phyloP scores from a whole-genome alignment of 2,113 vertebrate species.

The Gulo gulo region DNA sequence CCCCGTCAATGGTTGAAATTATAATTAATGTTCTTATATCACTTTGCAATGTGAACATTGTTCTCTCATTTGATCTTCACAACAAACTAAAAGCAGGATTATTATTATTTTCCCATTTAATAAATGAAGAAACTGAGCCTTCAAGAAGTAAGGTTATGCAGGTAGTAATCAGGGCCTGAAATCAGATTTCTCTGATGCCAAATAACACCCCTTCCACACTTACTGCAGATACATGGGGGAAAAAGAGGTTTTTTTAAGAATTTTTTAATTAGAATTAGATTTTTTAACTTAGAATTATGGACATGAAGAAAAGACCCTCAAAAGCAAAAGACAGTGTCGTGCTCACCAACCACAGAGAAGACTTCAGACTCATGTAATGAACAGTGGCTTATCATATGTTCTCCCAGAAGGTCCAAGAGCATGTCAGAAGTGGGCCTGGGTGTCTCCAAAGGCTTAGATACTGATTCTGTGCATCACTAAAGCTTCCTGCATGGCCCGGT shows the following conservation, averaged over 20 bases:
- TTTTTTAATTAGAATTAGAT: background rate
- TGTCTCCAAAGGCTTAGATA: background rate
- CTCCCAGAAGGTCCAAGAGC: background rate
- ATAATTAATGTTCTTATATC: background rate
- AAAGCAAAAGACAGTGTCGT: background rate
- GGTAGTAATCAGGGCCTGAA: background rate
- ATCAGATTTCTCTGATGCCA: background rate
- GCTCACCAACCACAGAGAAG: background rate
- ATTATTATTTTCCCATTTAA: background rate
- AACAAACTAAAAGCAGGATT: background rate
- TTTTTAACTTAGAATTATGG: background rate
- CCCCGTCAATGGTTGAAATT: background rate
- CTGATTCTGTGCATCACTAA: background rate
- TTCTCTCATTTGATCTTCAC: background rate
- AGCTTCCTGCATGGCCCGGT: background rate
- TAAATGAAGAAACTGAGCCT: background rate
- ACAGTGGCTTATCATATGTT: rapidly evolving
- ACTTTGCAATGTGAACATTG: background rate
- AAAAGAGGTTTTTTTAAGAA: background rate
- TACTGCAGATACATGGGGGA: background rate
- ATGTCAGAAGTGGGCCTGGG: background rate
- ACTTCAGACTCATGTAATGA: background rate
- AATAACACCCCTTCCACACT: background rate
- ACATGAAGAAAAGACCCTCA: background rate
- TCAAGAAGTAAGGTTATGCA: background rate